These are phyloP conservation scores for Sinocyclocheilus anshuiensis DNA, from an alignment of 2,113 vertebrate species.

Conservation along the genomic window DNA sequence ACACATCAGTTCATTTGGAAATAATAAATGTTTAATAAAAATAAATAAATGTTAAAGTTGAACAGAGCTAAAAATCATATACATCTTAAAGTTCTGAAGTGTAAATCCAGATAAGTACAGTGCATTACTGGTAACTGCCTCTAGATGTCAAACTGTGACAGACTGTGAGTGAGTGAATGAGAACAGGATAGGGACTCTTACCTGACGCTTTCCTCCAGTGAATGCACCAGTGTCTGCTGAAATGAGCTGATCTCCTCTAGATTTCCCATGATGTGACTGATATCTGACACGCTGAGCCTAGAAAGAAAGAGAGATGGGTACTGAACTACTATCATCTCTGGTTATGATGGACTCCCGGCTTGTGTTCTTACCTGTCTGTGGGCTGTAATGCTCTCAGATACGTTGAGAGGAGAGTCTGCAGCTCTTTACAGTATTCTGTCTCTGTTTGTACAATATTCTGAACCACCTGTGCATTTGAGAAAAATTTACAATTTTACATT, in stretches of 20 bases:
- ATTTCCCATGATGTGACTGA: slow-evolving; percentile 88
- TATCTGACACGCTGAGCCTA: slow-evolving; percentile 83
- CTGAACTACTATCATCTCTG: background rate
- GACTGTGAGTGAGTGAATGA: background rate
- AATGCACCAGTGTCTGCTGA: slow-evolving; percentile 93
- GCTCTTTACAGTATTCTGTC: slow-evolving; percentile 90
- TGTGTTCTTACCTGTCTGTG: slow-evolving; percentile 85
- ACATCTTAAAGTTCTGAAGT: background rate
- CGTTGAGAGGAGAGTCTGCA: slow-evolving; percentile 88
- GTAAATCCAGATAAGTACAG: background rate
- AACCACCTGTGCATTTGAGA: slow-evolving; percentile 80
- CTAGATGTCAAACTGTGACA: slow-evolving; percentile 61
- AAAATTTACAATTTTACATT: background rate
- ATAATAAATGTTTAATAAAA: background rate
- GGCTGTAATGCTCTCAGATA: slow-evolving; percentile 89
- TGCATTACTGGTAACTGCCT: slow-evolving; percentile 38
- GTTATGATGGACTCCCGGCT: background rate
- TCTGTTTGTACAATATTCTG: slow-evolving; percentile 98
- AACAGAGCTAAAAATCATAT: background rate
- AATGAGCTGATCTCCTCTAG: slow-evolving; percentile 95
- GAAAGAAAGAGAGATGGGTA: slow-evolving; percentile 5
- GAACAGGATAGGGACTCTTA: slow-evolving; percentile 66
- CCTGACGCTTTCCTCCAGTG: slow-evolving; percentile 95
- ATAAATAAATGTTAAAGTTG: background rate
- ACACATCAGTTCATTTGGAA: slow-evolving; percentile 18